Percentiles rank a stretch among this genome's conserved stretches.
These are phyloP conservation scores for Conopomorpha cramerella DNA, from an alignment of 1,140 invertebrate species.

Conservation along the genomic window DNA sequence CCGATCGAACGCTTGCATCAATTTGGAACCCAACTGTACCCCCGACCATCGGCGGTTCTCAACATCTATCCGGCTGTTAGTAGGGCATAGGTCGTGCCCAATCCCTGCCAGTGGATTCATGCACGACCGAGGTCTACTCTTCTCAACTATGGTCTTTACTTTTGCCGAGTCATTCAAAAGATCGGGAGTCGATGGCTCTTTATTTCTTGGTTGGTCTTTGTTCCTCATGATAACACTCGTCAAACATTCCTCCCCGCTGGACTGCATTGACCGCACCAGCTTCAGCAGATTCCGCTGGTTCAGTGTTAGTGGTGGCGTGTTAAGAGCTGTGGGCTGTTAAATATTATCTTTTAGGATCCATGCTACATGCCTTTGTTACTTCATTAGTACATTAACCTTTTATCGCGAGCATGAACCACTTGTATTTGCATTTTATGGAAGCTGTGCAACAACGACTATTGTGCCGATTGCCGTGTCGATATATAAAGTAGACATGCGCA, in stretches of 20 bases:
- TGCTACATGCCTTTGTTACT: conserved; percentile 33
- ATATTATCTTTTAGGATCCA: conserved; percentile 47
- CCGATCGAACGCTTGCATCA: conserved; percentile 73
- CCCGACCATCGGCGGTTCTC: conserved; percentile 75
- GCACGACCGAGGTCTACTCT: conserved; percentile 70
- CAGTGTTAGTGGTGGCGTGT: conserved; percentile 53
- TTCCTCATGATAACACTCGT: conserved; percentile 57
- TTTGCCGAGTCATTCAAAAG: conserved; percentile 60
- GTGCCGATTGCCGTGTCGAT: too few relatives aligned
- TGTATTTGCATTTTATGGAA: conserved; percentile 54
- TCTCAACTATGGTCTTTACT: conserved; percentile 52
- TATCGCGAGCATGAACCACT: neutral
- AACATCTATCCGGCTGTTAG: conserved; percentile 61
- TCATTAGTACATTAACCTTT: neutral
- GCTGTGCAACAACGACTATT: too few relatives aligned
- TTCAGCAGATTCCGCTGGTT: conserved; percentile 63
- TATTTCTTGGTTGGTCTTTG: conserved; percentile 40
- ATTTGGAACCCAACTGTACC: conserved; percentile 69
- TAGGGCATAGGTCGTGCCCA: conserved; percentile 52
- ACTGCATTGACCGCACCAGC: conserved; percentile 60
- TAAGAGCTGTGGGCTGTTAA: conserved; percentile 57
- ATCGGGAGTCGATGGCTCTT: conserved; percentile 57
- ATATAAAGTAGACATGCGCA: conserved; percentile 54
- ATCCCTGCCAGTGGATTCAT: conserved; percentile 61
- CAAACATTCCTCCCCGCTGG: conserved; percentile 58